Conservation (phyloP, 1,140 invertebrate genomes). For the Euborellia annulipes region DNA sequence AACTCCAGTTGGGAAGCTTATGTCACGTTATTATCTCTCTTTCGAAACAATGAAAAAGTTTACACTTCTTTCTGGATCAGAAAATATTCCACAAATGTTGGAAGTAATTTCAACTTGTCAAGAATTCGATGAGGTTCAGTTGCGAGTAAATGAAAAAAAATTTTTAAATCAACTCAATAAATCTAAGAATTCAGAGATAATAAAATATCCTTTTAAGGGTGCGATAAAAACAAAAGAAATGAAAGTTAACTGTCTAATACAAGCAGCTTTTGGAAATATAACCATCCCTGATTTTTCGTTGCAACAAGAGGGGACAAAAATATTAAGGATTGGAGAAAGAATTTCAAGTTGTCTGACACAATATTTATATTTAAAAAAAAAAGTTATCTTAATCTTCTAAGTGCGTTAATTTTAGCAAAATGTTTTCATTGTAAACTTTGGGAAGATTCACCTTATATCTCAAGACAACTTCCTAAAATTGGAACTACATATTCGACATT, state of each 20-base stretch:
- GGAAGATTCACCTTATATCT: conserved; percentile 56
- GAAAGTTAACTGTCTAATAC: conserved; percentile 54
- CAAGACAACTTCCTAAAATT: conserved; percentile 52
- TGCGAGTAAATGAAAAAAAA: conserved; percentile 41
- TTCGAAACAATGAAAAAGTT: conserved; percentile 46
- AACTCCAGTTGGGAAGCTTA: conserved; percentile 36
- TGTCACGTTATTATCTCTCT: conserved; percentile 45
- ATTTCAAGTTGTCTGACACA: conserved; percentile 42
- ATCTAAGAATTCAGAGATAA: conserved; percentile 31
- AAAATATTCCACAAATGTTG: conserved; percentile 28
- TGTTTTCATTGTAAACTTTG: conserved; percentile 49
- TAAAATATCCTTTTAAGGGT: conserved; percentile 42
- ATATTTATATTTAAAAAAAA: background rate
- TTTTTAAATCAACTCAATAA: conserved; percentile 43
- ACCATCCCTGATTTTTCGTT: conserved; percentile 46
- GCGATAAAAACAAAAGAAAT: conserved; percentile 42
- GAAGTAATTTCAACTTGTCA: conserved; percentile 34
- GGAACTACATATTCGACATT: conserved; percentile 43
- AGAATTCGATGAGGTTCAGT: conserved; percentile 41
- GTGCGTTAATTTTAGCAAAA: conserved; percentile 43
- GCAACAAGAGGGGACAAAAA: conserved; percentile 48
- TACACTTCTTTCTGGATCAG: conserved; percentile 28
- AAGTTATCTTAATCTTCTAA: conserved; percentile 28
- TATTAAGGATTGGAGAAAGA: conserved; percentile 46
- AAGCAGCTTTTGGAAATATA: conserved; percentile 54